Percentiles rank a stretch among this genome's conserved stretches.
Conservation (phyloP, 2,113 vertebrate genomes). For the Halcyon senegalensis region DNA sequence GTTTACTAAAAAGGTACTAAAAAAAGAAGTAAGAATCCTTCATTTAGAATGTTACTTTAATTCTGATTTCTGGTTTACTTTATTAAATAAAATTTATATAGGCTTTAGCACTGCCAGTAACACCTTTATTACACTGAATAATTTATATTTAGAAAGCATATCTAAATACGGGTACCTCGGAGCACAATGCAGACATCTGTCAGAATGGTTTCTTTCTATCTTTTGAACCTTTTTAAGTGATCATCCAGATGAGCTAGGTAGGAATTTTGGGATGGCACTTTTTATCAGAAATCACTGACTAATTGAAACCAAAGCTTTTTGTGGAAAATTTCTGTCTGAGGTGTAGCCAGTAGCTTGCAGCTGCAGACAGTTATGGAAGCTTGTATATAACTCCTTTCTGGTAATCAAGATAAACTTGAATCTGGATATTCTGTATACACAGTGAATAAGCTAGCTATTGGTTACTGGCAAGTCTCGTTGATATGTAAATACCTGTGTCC, state of each 20-base stretch:
- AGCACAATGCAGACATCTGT: background rate
- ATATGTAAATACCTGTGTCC: background rate
- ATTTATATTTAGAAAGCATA: background rate
- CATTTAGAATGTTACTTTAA: background rate
- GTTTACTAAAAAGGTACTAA: background rate
- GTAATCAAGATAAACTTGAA: background rate
- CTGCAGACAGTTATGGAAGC: background rate
- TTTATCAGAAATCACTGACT: background rate
- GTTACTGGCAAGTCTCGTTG: background rate
- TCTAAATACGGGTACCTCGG: background rate
- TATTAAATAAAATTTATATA: background rate
- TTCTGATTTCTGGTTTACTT: background rate
- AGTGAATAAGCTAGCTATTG: background rate
- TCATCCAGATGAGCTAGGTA: background rate
- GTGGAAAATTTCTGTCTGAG: background rate
- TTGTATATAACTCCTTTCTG: background rate
- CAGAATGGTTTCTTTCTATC: background rate
- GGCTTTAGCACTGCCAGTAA: background rate
- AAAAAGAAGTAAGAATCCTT: background rate
- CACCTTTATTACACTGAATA: background rate
- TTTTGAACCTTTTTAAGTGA: background rate
- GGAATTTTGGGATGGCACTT: background rate
- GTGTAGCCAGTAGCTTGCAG: background rate
- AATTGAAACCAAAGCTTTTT: background rate
- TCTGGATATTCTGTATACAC: background rate